These are phyloP conservation scores for Tribolium madens DNA, from an alignment of 1,140 invertebrate genomes.

Conservation along the genomic window DNA sequence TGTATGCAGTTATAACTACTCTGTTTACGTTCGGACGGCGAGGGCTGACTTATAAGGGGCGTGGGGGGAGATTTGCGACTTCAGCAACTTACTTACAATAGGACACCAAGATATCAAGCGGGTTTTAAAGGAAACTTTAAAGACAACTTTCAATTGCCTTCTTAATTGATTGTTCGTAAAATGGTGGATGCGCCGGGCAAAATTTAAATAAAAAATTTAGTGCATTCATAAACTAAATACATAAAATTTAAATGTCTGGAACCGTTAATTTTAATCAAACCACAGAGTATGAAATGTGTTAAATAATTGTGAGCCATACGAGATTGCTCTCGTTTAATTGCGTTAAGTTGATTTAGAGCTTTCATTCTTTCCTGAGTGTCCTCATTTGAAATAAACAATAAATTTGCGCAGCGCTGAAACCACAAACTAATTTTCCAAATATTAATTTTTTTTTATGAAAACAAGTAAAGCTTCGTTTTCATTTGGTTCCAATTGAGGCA, in stretches of 20 bases:
- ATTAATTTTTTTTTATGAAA: no score
- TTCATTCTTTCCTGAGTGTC: conserved; percentile 7
- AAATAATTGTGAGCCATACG: conserved; percentile 13
- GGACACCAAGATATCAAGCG: neutral
- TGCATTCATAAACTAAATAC: no score
- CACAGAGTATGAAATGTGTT: neutral
- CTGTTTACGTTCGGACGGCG: conserved; percentile 4
- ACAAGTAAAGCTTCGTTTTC: neutral
- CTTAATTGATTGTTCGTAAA: neutral
- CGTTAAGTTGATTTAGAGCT: conserved; percentile 18
- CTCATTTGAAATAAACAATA: conserved; percentile 16
- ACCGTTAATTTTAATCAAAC: neutral
- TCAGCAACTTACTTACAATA: neutral
- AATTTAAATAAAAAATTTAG: neutral
- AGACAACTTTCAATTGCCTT: neutral
- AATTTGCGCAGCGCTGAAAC: neutral
- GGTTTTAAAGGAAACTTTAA: neutral
- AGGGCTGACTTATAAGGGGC: conserved; percentile 3
- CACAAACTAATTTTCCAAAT: neutral
- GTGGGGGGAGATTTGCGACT: neutral
- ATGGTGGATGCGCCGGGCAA: neutral
- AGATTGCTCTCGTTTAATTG: conserved; percentile 21
- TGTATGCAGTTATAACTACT: conserved; percentile 28
- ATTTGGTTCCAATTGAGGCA: neutral
- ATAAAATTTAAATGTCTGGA: neutral